Evolutionary conservation across 1,140 invertebrate species (phyloP).

Genomic region (Ruditapes philippinarum): DNA sequence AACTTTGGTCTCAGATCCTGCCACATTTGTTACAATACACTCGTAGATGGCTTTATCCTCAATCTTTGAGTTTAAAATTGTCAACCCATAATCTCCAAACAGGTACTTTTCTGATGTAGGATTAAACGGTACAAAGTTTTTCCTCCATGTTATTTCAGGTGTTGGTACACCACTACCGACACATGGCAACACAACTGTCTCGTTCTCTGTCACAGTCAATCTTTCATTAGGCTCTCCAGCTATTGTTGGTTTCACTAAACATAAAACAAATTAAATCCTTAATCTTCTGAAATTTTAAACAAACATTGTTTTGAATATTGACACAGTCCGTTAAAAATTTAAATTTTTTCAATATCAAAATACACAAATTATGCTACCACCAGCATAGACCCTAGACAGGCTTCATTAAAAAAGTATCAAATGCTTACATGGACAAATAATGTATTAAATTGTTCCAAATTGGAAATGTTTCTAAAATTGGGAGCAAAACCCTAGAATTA

Average conservation of each 20-base stretch:
- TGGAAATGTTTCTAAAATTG: too few species aligned
- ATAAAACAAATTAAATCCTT: too few species aligned
- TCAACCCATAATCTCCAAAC: conserved; percentile 75
- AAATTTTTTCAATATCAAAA: too few species aligned
- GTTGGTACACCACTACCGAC: conserved; percentile 82
- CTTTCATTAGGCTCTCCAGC: conserved; percentile 89
- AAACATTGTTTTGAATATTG: too few species aligned
- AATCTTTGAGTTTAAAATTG: conserved; percentile 75
- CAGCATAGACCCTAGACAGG: too few species aligned
- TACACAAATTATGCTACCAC: too few species aligned
- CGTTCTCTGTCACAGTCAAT: conserved; percentile 76
- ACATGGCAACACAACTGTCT: conserved; percentile 83
- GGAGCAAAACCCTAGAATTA: too few species aligned
- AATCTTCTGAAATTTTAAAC: too few species aligned
- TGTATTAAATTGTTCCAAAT: too few species aligned
- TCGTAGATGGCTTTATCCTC: conserved; percentile 87
- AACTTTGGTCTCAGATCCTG: conserved; percentile 83
- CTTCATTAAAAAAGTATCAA: too few species aligned
- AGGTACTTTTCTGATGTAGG: conserved; percentile 66
- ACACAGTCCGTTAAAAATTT: too few species aligned
- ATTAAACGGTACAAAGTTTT: conserved; percentile 81
- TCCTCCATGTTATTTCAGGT: conserved; percentile 84
- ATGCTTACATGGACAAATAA: too few species aligned
- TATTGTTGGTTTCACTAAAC: conserved; percentile 94
- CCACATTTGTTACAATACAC: conserved; percentile 87